A percentile compares a stretch with the other conserved stretches of the same genome.
phyloP scores from a whole-genome alignment of 2,888 invertebrate genomes.

The Drosophila ezoana region DNA sequence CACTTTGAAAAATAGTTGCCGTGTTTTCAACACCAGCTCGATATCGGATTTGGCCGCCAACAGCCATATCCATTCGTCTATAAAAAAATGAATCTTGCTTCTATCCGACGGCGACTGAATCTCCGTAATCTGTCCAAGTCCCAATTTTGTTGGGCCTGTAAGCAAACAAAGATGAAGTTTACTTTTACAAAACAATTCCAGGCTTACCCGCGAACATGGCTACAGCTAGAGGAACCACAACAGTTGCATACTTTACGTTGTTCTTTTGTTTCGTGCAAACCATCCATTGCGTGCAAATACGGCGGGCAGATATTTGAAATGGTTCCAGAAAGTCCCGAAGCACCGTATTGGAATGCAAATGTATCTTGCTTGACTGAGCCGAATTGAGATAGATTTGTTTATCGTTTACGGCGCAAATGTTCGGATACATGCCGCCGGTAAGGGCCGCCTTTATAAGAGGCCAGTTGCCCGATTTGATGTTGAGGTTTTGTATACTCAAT shows the following conservation, averaged over 20 bases:
- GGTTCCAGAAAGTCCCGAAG: constrained; percentile 49
- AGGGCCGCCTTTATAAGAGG: constrained; percentile 91
- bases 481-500: constrained; percentile 39
- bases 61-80: constrained; percentile 74
- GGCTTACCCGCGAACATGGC: constrained; percentile 60
- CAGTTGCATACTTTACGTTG: constrained; percentile 53
- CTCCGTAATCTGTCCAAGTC: constrained; percentile 20
- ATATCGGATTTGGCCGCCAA: constrained; percentile 34
- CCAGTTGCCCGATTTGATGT: constrained; percentile 51
- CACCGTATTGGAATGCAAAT: constrained; percentile 54
- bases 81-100: constrained; percentile 36
- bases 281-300: constrained; percentile 52
- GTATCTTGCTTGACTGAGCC: constrained; percentile 18
- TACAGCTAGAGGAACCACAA: constrained; percentile 51
- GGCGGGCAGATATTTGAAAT: constrained; percentile 13
- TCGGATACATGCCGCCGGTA: constrained; percentile 94
- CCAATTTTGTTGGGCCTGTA: constrained; percentile 43
- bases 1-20: constrained; percentile 48
- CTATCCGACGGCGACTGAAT: background rate
- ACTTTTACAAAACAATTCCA: background rate
- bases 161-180: background rate
- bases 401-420: constrained; percentile 54
- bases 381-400: constrained; percentile 41
- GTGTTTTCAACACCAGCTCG: constrained; percentile 47
- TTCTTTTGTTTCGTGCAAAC: constrained; percentile 84